Percentiles rank a stretch among this genome's conserved stretches.
Conservation (phyloP, 2,797 vertebrate genomes). For the Sebastes steindachneri region DNA sequence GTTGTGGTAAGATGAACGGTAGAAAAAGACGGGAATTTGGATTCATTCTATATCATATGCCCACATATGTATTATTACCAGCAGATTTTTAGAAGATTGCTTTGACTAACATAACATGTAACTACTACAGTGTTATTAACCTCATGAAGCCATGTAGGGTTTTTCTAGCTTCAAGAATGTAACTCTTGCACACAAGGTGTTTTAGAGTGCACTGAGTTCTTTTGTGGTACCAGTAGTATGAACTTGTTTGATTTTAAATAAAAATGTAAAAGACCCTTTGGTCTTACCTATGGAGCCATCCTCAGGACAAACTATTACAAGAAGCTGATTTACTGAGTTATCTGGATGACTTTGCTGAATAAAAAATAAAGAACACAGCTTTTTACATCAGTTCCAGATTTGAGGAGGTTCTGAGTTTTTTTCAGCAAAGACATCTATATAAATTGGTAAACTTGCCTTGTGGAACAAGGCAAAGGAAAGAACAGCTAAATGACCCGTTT, state of each 20-base stretch:
- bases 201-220: background rate
- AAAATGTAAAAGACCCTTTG: background rate
- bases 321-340: background rate
- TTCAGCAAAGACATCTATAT: too few species aligned
- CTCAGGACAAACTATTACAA: background rate
- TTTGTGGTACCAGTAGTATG: background rate
- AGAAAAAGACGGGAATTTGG: background rate
- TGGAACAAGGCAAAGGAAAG: background rate
- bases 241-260: background rate
- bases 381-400: background rate
- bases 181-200: background rate
- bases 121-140: background rate
- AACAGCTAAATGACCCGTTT: background rate
- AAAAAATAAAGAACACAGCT: background rate
- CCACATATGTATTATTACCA: background rate
- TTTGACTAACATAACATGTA: background rate
- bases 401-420: background rate
- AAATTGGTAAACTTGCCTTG: background rate
- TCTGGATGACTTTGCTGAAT: background rate
- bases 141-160: background rate
- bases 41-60: background rate
- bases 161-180: background rate
- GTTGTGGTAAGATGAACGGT: slow-evolving; percentile 87
- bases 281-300: background rate
- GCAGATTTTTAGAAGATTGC: background rate